Conservation (phyloP, 1,140 invertebrate genomes). For the Eurosta solidaginis region DNA sequence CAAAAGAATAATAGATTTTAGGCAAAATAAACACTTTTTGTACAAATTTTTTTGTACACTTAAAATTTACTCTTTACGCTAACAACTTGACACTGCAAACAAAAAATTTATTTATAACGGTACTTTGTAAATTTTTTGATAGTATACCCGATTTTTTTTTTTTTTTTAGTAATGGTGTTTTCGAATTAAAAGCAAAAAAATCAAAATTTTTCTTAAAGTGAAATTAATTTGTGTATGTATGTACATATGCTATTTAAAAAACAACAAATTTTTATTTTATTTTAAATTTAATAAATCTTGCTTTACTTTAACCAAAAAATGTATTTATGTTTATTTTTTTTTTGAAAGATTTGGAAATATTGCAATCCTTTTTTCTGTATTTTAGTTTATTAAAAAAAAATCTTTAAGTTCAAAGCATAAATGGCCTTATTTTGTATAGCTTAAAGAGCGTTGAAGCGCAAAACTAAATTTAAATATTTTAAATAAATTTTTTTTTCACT, state of each 20-base stretch:
- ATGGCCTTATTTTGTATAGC: constrained; percentile 30
- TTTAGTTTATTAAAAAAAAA: background rate
- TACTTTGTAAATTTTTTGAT: background rate
- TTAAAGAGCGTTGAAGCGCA: constrained; percentile 4
- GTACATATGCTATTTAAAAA: background rate
- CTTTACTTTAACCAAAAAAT: constrained; percentile 11
- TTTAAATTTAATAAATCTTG: background rate
- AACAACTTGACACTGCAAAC: constrained; percentile 16
- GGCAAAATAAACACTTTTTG: background rate
- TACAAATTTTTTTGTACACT: background rate
- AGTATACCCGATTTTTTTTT: background rate
- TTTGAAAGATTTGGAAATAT: background rate
- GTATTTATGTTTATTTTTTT: background rate
- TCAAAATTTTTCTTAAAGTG: constrained; percentile 20
- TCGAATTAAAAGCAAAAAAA: constrained; percentile 8
- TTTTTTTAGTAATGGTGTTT: no score
- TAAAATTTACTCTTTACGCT: constrained; percentile 9
- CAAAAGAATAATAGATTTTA: background rate
- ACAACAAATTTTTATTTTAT: background rate
- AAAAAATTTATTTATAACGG: background rate
- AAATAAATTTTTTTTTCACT: constrained; percentile 4
- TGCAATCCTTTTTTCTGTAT: background rate
- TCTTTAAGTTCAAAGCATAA: constrained; percentile 12
- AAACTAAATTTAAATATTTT: constrained; percentile 29
- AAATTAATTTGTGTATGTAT: background rate